Conservation (phyloP, 2,888 invertebrate genomes). For the Timema podura region DNA sequence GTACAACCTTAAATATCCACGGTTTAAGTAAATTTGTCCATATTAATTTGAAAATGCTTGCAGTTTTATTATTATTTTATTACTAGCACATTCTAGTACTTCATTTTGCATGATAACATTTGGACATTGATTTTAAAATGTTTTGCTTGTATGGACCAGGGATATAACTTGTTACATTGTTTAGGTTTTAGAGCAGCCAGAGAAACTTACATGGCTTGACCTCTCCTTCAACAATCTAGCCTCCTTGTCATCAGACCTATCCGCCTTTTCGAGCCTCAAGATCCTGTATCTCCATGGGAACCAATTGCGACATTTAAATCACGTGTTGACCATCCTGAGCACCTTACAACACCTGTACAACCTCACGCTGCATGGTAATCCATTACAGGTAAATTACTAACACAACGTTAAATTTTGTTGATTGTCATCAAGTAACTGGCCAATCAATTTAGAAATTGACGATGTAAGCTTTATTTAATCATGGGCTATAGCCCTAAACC, state of each 20-base stretch:
- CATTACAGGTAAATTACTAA: constrained; percentile 16
- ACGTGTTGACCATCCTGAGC: constrained; percentile 31
- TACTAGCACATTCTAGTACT: too few species aligned
- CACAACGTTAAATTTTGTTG: too few species aligned
- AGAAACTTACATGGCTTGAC: constrained; percentile 38
- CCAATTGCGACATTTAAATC: constrained; percentile 32
- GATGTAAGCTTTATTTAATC: too few species aligned
- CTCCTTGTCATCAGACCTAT: constrained; percentile 33
- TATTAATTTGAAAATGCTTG: too few species aligned
- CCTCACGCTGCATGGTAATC: constrained; percentile 39
- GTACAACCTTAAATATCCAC: too few species aligned
- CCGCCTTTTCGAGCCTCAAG: constrained; percentile 34
- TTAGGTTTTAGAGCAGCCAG: constrained; percentile 36
- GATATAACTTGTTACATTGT: constrained; percentile 16
- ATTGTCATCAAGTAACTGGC: too few species aligned
- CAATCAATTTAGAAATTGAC: too few species aligned
- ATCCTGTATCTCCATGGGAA: constrained; percentile 39
- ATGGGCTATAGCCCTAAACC: too few species aligned
- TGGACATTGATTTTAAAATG: too few species aligned
- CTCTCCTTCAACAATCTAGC: constrained; percentile 37
- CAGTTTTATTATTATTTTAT: too few species aligned
- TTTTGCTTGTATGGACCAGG: neutral
- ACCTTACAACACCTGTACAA: constrained; percentile 35
- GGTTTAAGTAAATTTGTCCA: too few species aligned
- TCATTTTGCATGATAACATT: too few species aligned